A percentile compares a stretch with the other conserved stretches of the same genome.
phyloP scores from a whole-genome alignment of 2,888 invertebrate genomes.

The Norana najaformis region DNA sequence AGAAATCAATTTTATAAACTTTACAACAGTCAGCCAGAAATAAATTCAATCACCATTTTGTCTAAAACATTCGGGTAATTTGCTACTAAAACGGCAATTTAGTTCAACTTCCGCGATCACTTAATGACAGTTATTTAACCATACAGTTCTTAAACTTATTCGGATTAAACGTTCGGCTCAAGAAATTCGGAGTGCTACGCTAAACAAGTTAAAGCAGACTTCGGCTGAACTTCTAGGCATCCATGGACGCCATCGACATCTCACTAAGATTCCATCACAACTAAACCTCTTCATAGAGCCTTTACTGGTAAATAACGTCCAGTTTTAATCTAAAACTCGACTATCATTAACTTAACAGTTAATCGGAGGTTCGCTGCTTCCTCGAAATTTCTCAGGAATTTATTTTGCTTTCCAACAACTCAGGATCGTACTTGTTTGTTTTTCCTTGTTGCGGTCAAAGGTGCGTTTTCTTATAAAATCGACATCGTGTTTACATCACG shows the following conservation, averaged over 20 bases:
- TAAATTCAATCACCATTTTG: too few relatives aligned
- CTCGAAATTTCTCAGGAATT: neutral
- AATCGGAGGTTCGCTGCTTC: neutral
- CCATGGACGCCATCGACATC: neutral
- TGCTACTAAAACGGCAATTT: too few relatives aligned
- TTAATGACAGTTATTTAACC: neutral
- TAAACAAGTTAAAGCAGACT: neutral
- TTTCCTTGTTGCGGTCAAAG: neutral
- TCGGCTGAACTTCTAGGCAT: neutral
- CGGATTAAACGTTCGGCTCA: too few relatives aligned
- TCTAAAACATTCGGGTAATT: too few relatives aligned
- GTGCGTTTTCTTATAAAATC: neutral
- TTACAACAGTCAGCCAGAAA: too few relatives aligned
- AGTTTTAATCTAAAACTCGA: neutral
- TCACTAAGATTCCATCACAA: neutral
- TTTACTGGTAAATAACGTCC: neutral
- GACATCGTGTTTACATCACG: neutral
- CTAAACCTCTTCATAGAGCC: neutral
- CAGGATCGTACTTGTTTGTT: conserved; percentile 13
- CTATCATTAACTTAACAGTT: neutral
- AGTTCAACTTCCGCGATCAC: neutral
- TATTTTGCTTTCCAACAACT: neutral
- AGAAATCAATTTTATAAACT: too few relatives aligned
- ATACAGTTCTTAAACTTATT: too few relatives aligned
- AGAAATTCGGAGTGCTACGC: too few relatives aligned